Percentiles rank a stretch among this genome's conserved stretches.
Conservation (phyloP, 2,888 invertebrate species). For the Agrotis clavis region DNA sequence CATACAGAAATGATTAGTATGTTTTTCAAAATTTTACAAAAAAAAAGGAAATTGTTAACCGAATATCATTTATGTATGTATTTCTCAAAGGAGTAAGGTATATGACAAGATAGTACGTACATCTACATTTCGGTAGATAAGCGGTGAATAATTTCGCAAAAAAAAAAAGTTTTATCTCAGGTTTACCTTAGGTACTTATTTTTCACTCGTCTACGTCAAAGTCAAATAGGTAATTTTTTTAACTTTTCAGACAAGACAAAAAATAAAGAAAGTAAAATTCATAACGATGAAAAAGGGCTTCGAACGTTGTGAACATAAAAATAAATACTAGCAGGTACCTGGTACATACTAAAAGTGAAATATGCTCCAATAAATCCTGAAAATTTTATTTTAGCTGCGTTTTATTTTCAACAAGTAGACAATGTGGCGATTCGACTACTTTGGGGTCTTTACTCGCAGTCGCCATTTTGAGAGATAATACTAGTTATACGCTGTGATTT, state of each 20-base stretch:
- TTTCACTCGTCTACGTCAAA: no score
- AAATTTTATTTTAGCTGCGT: constrained; percentile 30
- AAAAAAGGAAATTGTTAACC: no score
- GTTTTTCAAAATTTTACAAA: no score
- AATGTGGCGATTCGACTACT: constrained; percentile 18
- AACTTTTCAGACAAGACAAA: constrained; percentile 29
- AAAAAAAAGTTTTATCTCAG: no score
- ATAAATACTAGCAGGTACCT: constrained; percentile 27
- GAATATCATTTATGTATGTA: no score
- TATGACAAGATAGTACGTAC: no score
- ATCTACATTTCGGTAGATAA: no score
- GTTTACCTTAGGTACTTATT: no score
- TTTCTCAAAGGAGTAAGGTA: no score
- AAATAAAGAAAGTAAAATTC: constrained; percentile 26
- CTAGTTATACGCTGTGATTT: background rate
- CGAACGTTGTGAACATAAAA: constrained; percentile 32
- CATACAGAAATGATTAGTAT: no score
- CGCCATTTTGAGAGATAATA: constrained; percentile 19
- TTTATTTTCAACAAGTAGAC: constrained; percentile 41
- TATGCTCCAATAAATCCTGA: constrained; percentile 43
- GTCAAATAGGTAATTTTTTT: no score
- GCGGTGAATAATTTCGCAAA: no score
- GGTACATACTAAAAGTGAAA: constrained; percentile 50
- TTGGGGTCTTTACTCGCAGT: constrained; percentile 6
- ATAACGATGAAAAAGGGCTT: constrained; percentile 30